phyloP scores from a whole-genome alignment of 2,113 vertebrate species.

The Ancistrus triradiatus region DNA sequence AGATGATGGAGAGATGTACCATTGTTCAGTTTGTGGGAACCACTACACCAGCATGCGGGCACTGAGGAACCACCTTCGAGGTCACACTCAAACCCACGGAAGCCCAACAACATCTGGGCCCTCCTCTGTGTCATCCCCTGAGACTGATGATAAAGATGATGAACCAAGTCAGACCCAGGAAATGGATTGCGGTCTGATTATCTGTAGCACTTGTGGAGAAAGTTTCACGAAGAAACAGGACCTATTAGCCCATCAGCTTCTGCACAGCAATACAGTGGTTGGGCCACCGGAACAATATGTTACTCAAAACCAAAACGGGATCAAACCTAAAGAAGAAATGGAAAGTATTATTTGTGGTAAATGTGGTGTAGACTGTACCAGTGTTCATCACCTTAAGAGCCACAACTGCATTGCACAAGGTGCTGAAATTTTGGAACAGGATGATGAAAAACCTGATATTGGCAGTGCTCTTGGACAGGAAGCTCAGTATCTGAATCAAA shows the following conservation, averaged over 20 bases:
- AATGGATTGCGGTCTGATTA: constrained; percentile 62
- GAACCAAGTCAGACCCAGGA: constrained; percentile 50
- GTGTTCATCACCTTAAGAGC: constrained; percentile 57
- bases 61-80: constrained; percentile 78
- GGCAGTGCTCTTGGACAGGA: constrained; percentile 24
- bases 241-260: constrained; percentile 58
- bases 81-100: constrained; percentile 65
- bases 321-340: constrained; percentile 54
- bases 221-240: constrained; percentile 65
- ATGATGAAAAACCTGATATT: constrained; percentile 42
- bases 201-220: constrained; percentile 69
- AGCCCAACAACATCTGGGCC: constrained; percentile 55
- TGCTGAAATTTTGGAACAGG: constrained; percentile 27
- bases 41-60: constrained; percentile 73
- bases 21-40: constrained; percentile 74
- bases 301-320: not conserved
- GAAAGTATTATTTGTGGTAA: constrained; percentile 64
- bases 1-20: constrained; percentile 71
- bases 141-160: constrained; percentile 59
- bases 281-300: constrained; percentile 26
- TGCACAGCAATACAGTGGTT: constrained; percentile 50
- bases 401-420: constrained; percentile 54
- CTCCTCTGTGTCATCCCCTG: constrained; percentile 60
- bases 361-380: constrained; percentile 61
- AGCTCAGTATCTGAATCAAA: constrained; percentile 11